Evolutionary conservation across 2,113 vertebrate genomes (phyloP).

Genomic region (Puntigrus tetrazona): DNA sequence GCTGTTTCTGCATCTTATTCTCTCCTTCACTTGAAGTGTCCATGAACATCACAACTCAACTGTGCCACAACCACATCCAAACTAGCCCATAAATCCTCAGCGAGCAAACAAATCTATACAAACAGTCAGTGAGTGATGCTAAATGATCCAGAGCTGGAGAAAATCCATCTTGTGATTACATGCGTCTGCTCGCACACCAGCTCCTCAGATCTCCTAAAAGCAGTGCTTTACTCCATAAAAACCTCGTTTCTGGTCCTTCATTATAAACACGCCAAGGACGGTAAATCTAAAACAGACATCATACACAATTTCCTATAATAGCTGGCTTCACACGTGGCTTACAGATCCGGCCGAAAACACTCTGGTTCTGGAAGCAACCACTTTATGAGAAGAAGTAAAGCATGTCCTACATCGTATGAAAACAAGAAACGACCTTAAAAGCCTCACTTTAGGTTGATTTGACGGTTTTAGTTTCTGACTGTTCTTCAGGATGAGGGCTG

Average conservation of each 20-base stretch:
- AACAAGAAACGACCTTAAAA: not conserved
- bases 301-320: conserved; percentile 15
- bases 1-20: not conserved
- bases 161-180: conserved; percentile 15
- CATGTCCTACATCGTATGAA: not conserved
- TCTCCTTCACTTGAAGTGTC: not conserved
- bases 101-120: conserved; percentile 12
- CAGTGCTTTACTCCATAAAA: not conserved
- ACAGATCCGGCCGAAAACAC: conserved; percentile 49
- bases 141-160: not conserved
- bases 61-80: conserved; percentile 1
- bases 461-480: not conserved
- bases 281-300: conserved; percentile 43
- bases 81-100: not conserved
- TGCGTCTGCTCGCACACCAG: not conserved
- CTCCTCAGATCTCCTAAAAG: not conserved
- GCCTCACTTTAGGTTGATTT: not conserved
- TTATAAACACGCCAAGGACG: conserved; percentile 35
- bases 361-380: conserved; percentile 22
- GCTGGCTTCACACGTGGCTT: not conserved
- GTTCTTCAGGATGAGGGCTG: not conserved
- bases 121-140: conserved; percentile 20
- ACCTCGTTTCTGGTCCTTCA: conserved; percentile 25
- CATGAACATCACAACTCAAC: not conserved
- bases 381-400: conserved; percentile 38